phyloP scores from a whole-genome alignment of 2,888 invertebrate genomes.

The Nephrocerus scutellatus region DNA sequence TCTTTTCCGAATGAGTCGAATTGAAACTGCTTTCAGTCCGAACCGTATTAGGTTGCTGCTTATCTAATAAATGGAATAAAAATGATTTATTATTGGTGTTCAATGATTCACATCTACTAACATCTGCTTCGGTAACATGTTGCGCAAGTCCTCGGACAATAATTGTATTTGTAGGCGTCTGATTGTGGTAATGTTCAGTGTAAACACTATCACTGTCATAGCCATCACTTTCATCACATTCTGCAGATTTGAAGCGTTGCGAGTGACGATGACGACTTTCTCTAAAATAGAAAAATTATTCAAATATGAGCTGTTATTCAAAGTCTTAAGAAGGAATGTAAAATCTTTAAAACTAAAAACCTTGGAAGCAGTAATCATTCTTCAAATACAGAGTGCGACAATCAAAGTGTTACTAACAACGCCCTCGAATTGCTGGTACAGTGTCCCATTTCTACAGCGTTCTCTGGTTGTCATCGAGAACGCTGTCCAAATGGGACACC shows the following conservation, averaged over 20 bases:
- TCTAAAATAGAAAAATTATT: slow-evolving; percentile 6
- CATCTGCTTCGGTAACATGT: slow-evolving; percentile 71
- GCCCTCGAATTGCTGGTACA: no score
- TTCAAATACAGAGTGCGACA: no score
- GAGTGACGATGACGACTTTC: slow-evolving; percentile 22
- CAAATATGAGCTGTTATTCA: no score
- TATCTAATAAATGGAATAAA: slow-evolving; percentile 53
- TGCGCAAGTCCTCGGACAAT: slow-evolving; percentile 68
- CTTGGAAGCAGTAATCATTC: no score
- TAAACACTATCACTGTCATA: slow-evolving; percentile 40
- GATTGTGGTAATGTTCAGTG: slow-evolving; percentile 51
- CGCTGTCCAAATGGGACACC: no score
- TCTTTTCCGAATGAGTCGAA: slow-evolving; percentile 74
- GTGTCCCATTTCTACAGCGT: no score
- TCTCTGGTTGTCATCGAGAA: no score
- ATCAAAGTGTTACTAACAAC: no score
- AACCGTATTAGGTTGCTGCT: slow-evolving; percentile 67
- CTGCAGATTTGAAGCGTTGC: slow-evolving; percentile 31
- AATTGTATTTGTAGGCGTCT: slow-evolving; percentile 62
- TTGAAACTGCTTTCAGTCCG: slow-evolving; percentile 70
- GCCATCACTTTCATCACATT: slow-evolving; percentile 37
- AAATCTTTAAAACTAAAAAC: no score
- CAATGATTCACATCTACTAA: slow-evolving; percentile 45
- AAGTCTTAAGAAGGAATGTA: no score
- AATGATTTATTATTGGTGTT: neutral